phyloP scores from a whole-genome alignment of 2,797 vertebrate species.

The Rhabdomys pumilio region DNA sequence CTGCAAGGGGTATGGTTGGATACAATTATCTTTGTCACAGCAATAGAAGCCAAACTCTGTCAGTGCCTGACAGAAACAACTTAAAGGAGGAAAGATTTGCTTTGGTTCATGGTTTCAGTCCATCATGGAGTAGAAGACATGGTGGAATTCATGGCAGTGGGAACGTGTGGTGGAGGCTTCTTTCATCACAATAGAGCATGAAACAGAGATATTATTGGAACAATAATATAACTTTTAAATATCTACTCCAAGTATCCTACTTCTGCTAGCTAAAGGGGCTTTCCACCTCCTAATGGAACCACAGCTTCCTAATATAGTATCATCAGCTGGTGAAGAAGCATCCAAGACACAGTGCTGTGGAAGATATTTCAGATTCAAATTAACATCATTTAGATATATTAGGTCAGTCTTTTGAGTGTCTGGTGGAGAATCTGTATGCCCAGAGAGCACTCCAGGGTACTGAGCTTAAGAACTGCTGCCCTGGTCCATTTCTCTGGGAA shows the following conservation, averaged over 20 bases:
- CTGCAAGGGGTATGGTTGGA: not conserved
- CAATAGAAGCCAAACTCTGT: not conserved
- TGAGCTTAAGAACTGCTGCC: conserved; percentile 49
- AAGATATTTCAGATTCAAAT: not conserved
- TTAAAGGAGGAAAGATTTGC: not conserved
- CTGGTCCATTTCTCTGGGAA: conserved; percentile 6
- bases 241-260: not conserved
- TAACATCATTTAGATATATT: not conserved
- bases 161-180: not conserved
- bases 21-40: not conserved
- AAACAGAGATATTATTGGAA: not conserved
- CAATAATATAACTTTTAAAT: not conserved
- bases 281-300: not conserved
- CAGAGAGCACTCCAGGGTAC: not conserved
- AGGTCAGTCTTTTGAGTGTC: not conserved
- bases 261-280: not conserved
- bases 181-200: not conserved
- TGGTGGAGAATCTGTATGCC: not conserved
- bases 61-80: not conserved
- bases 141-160: not conserved
- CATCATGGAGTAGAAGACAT: not conserved
- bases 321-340: not conserved
- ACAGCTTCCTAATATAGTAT: not conserved
- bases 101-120: not conserved
- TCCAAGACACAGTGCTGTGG: not conserved